Conservation (phyloP, 1,140 invertebrate species). For the Rhizoglyphus robini region DNA sequence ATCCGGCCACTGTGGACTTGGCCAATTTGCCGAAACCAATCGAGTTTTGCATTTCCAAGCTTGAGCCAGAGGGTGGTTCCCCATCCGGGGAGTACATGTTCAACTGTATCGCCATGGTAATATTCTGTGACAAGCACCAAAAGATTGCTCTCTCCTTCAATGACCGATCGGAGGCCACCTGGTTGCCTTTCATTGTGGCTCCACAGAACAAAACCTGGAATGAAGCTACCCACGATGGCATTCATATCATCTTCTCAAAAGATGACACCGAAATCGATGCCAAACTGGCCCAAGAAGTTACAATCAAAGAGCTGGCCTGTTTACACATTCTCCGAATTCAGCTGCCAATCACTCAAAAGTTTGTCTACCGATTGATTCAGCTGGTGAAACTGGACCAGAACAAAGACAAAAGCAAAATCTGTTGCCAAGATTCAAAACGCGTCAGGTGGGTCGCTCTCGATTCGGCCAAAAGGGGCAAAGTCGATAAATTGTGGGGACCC, state of each 20-base stretch:
- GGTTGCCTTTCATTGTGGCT: conserved; percentile 20
- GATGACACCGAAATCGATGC: background rate
- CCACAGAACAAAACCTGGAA: conserved; percentile 17
- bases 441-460: conserved; percentile 13
- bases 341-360: conserved; percentile 15
- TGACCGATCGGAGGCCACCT: background rate
- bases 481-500: conserved; percentile 18
- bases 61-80: conserved; percentile 18
- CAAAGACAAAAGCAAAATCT: background rate
- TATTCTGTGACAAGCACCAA: conserved; percentile 20
- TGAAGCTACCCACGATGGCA: background rate
- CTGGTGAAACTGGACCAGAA: background rate
- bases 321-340: conserved; percentile 21
- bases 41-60: background rate
- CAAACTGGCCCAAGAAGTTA: background rate
- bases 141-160: conserved; percentile 1
- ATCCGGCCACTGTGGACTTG: background rate
- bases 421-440: conserved; percentile 16
- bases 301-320: background rate
- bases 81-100: conserved; percentile 17
- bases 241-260: conserved; percentile 13
- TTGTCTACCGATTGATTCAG: conserved; percentile 17
- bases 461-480: conserved; percentile 11
- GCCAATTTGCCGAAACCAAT: background rate
- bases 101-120: conserved; percentile 19